Percentiles rank a stretch among this genome's conserved stretches.
Evolutionary conservation across 2,888 invertebrate genomes (phyloP).

Genomic region (Gnatocerus cornutus): DNA sequence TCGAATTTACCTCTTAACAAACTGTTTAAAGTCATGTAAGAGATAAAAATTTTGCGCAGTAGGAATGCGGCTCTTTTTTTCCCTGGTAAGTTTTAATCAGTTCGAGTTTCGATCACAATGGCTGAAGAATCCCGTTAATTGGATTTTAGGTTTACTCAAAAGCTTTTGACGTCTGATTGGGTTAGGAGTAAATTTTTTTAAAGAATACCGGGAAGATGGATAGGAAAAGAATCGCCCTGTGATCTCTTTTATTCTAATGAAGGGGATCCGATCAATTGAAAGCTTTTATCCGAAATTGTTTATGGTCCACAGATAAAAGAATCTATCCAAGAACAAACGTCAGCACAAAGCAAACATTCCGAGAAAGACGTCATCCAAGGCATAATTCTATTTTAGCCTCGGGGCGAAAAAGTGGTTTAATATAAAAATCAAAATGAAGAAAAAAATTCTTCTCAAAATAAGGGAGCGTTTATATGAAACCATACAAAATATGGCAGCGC

Average conservation of each 20-base stretch:
- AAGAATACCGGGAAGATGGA: conserved; percentile 28
- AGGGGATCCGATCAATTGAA: conserved; percentile 45
- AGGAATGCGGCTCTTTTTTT: background rate
- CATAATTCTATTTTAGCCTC: no score
- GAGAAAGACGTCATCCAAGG: no score
- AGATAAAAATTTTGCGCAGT: no score
- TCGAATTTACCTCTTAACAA: background rate
- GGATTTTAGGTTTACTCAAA: conserved; percentile 15
- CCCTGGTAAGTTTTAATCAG: background rate
- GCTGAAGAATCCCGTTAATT: conserved; percentile 29
- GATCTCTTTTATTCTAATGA: conserved; percentile 49
- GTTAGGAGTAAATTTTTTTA: conserved; percentile 26
- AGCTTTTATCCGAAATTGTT: conserved; percentile 49
- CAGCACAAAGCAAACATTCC: conserved; percentile 38
- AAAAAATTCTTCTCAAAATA: no score
- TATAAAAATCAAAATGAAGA: no score
- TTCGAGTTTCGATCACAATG: background rate
- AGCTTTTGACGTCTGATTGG: conserved; percentile 40
- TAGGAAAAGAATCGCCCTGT: conserved; percentile 27
- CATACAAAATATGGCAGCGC: no score
- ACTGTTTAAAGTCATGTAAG: conserved; percentile 18
- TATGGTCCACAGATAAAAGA: conserved; percentile 48
- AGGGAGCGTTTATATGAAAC: no score
- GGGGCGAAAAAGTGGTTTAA: no score
- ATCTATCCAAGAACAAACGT: conserved; percentile 35